Percentiles rank a stretch among this genome's conserved stretches.
Evolutionary conservation across 2,888 invertebrate species (phyloP).

Genomic region (Epirrhoe tristata): DNA sequence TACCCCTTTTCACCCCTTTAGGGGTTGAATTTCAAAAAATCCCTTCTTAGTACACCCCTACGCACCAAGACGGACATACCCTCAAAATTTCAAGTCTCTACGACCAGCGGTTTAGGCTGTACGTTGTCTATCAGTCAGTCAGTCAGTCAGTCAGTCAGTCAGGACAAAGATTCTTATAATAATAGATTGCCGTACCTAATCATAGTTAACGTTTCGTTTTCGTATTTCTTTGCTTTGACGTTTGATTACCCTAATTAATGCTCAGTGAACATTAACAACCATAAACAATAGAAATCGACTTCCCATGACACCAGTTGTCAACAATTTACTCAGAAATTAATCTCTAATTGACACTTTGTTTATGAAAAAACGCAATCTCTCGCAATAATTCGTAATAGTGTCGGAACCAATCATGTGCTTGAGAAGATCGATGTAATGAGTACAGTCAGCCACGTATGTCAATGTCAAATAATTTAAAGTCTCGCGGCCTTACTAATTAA

Average conservation of each 20-base stretch:
- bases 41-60: no score
- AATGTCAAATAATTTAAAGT: not conserved
- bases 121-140: no score
- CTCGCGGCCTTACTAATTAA: not conserved
- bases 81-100: no score
- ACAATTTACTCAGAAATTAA: conserved; percentile 33
- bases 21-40: no score
- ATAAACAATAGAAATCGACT: conserved; percentile 34
- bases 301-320: conserved; percentile 38
- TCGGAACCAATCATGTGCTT: conserved; percentile 36
- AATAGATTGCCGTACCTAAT: no score
- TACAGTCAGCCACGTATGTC: not conserved
- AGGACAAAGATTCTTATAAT: no score
- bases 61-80: no score
- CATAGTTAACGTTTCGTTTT: no score
- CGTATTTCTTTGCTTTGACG: no score
- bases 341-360: conserved; percentile 36
- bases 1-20: no score
- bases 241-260: not conserved
- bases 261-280: conserved; percentile 20
- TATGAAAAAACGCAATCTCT: conserved; percentile 23
- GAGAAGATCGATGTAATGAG: conserved; percentile 4
- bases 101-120: no score
- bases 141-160: no score
- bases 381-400: conserved; percentile 37